Percentiles rank a stretch among this genome's conserved stretches.
Conservation (phyloP, 2,888 invertebrate genomes). For the Limulus polyphemus region DNA sequence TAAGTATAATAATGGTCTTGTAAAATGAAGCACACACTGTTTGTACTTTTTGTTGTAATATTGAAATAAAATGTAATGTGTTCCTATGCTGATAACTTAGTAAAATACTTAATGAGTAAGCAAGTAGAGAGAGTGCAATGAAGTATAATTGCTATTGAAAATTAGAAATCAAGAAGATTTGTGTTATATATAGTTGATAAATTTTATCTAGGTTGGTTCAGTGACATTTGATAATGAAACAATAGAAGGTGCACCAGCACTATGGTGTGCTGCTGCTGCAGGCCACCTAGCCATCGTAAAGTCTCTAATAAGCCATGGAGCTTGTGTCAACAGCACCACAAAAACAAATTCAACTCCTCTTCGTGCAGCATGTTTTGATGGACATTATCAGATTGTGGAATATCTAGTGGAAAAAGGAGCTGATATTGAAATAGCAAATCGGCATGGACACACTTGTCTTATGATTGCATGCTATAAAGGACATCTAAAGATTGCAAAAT, state of each 20-base stretch:
- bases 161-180: too few relatives aligned
- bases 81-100: too few relatives aligned
- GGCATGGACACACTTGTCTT: conserved; percentile 89
- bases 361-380: conserved; percentile 92
- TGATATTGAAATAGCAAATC: conserved; percentile 91
- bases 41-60: too few relatives aligned
- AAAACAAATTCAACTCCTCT: conserved; percentile 88
- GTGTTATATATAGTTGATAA: too few relatives aligned
- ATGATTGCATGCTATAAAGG: conserved; percentile 98
- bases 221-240: conserved; percentile 96
- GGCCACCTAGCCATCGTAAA: conserved; percentile 78
- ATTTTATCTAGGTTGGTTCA: conserved; percentile 32
- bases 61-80: too few relatives aligned
- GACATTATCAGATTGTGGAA: conserved; percentile 85
- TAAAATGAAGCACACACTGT: too few relatives aligned
- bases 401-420: conserved; percentile 82
- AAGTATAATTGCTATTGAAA: too few relatives aligned
- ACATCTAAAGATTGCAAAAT: conserved; percentile 78
- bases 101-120: too few relatives aligned
- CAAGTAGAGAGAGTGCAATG: too few relatives aligned
- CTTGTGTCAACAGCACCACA: conserved; percentile 87
- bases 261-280: conserved; percentile 97
- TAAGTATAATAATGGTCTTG: too few relatives aligned
- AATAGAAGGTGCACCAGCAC: conserved; percentile 87
- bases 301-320: conserved; percentile 67